phyloP scores from a whole-genome alignment of 2,113 vertebrate species.

The Paralichthys olivaceus region DNA sequence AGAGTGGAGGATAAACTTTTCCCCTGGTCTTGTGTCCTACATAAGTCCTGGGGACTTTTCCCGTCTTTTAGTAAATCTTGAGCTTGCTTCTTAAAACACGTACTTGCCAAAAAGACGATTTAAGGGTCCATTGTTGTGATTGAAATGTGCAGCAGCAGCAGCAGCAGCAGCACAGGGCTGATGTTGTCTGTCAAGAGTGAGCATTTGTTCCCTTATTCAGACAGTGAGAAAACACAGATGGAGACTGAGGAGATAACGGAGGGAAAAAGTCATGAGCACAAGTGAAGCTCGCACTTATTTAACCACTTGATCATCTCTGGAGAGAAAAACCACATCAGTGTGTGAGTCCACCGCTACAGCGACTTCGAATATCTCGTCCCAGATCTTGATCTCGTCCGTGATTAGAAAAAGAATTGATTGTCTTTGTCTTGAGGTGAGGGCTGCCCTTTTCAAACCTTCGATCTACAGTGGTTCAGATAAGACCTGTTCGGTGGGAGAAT shows the following conservation, averaged over 20 bases:
- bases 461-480: slow-evolving; percentile 68
- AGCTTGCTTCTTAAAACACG: too few species aligned
- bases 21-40: too few species aligned
- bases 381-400: slow-evolving; percentile 56
- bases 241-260: background rate
- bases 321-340: slow-evolving; percentile 23
- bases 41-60: too few species aligned
- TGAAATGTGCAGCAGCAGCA: background rate
- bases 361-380: slow-evolving; percentile 51
- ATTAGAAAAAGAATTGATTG: slow-evolving; percentile 62
- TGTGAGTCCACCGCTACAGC: background rate
- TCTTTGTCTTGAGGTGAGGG: slow-evolving; percentile 44
- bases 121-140: background rate
- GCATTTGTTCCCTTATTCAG: background rate
- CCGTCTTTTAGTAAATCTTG: too few species aligned
- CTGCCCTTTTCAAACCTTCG: slow-evolving; percentile 71
- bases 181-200: slow-evolving; percentile 3
- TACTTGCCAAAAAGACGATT: too few species aligned
- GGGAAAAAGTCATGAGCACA: background rate
- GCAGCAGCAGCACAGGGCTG: background rate
- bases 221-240: background rate
- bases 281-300: slow-evolving; percentile 16
- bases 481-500: slow-evolving; percentile 41
- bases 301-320: slow-evolving; percentile 5
- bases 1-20: too few species aligned